These are phyloP conservation scores for Stramonita haemastoma DNA, from an alignment of 2,888 invertebrate species.

Conservation along the genomic window DNA sequence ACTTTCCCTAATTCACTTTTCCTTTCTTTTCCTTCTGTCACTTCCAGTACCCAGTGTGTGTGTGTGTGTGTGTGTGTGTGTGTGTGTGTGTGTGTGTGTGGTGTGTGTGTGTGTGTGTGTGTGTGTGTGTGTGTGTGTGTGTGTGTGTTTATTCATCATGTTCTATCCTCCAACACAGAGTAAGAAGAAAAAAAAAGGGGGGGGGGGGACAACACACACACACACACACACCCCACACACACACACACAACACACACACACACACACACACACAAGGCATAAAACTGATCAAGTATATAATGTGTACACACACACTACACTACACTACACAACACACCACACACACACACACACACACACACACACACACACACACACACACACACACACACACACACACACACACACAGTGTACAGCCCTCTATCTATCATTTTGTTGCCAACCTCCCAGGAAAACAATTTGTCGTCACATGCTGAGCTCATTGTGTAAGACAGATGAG, in stretches of 20 bases:
- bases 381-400: too few species aligned
- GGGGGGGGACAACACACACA: too few species aligned
- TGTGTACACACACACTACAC: too few species aligned
- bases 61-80: background rate
- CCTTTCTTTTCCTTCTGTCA: background rate
- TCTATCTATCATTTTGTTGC: too few species aligned
- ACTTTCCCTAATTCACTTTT: too few species aligned
- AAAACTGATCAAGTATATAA: too few species aligned
- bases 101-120: background rate
- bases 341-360: too few species aligned
- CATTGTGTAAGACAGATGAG: background rate
- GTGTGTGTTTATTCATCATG: background rate
- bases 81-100: background rate
- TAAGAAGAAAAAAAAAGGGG: too few species aligned
- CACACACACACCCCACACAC: background rate
- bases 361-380: too few species aligned
- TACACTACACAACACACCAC: too few species aligned
- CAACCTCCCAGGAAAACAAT: background rate
- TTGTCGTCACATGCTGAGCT: background rate
- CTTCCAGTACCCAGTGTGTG: background rate
- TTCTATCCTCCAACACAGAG: background rate
- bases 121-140: background rate
- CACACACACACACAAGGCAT: too few species aligned
- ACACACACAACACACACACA: background rate
- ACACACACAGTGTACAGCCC: too few species aligned